A percentile compares a stretch with the other conserved stretches of the same genome.
Conservation (phyloP, 2,113 vertebrate species). For the Crotalus helleri region DNA sequence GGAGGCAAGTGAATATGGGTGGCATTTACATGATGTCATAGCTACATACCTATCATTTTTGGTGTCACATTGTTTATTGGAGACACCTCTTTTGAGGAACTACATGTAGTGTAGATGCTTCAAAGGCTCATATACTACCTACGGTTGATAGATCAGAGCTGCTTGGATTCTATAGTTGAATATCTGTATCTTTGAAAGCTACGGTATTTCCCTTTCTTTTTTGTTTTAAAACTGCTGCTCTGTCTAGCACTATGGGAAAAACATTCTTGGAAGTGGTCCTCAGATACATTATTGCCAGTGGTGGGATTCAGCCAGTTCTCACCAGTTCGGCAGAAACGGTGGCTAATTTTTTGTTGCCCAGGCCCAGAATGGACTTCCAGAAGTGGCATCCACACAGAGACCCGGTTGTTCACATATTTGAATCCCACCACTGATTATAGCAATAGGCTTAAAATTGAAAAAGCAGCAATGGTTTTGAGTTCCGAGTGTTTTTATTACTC, state of each 20-base stretch:
- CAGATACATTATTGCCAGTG: no score
- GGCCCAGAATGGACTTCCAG: no score
- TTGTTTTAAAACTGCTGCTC: background rate
- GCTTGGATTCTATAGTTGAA: background rate
- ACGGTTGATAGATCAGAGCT: background rate
- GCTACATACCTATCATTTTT: background rate
- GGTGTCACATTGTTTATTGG: background rate
- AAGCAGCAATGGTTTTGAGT: background rate
- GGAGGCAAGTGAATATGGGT: background rate
- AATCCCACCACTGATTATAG: no score
- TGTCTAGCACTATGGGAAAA: background rate
- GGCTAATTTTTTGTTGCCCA: no score
- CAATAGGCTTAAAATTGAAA: background rate
- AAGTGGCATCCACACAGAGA: no score
- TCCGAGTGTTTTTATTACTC: slow-evolving; percentile 52
- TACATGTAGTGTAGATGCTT: background rate
- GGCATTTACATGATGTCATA: background rate
- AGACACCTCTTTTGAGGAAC: background rate
- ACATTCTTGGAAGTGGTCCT: background rate
- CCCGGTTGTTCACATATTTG: no score
- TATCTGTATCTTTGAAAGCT: background rate
- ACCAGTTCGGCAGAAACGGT: no score
- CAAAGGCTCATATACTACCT: background rate
- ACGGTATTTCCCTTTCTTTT: background rate
- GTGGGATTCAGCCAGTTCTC: no score